Evolutionary conservation across 2,797 vertebrate genomes (phyloP).

Genomic region (Platyrinchus mystaceus): DNA sequence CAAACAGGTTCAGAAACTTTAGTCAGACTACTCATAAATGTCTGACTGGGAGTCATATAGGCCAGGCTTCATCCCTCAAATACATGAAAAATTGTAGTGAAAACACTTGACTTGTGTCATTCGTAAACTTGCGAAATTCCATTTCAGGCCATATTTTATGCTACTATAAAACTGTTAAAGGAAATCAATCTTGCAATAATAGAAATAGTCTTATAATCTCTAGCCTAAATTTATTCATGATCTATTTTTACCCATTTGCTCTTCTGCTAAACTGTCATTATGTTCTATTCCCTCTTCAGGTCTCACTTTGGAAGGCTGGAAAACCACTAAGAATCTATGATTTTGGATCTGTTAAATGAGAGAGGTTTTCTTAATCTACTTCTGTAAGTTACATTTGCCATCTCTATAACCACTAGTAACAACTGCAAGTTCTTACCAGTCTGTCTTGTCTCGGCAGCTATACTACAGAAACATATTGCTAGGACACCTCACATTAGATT

Average conservation of each 20-base stretch:
- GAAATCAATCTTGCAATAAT: background rate
- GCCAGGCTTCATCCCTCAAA: background rate
- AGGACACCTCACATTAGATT: background rate
- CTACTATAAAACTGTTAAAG: background rate
- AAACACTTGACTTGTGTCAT: background rate
- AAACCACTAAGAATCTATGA: background rate
- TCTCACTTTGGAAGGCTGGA: background rate
- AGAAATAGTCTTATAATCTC: background rate
- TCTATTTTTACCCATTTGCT: background rate
- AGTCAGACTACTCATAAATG: fast-evolving
- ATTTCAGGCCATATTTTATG: background rate
- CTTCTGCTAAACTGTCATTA: background rate
- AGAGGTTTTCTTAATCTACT: background rate
- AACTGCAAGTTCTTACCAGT: background rate
- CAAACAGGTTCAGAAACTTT: background rate
- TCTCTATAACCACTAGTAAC: background rate
- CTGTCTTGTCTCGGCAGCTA: background rate
- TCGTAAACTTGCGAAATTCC: background rate
- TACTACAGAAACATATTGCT: background rate
- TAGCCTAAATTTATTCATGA: background rate
- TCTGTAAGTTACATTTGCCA: background rate
- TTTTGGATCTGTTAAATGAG: background rate
- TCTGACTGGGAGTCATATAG: background rate
- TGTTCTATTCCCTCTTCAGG: background rate
- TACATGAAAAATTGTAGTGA: background rate